A percentile compares a stretch with the other conserved stretches of the same genome.
Evolutionary conservation across 2,113 vertebrate species (phyloP).

Genomic region (Aspiorhynchus laticeps): DNA sequence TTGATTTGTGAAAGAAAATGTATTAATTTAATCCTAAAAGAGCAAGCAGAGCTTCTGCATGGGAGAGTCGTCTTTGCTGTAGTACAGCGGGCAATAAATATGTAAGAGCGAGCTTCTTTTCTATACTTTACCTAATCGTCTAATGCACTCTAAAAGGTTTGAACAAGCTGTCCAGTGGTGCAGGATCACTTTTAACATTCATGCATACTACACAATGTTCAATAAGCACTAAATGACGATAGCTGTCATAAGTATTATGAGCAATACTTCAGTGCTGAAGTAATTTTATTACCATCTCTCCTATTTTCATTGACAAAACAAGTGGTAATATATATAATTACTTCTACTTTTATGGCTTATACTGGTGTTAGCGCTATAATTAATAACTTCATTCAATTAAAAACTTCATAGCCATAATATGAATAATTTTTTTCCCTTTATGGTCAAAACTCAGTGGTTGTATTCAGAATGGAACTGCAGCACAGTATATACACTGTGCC

Average conservation of each 20-base stretch:
- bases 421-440: background rate
- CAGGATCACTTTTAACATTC: constrained; percentile 17
- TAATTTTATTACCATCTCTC: constrained; percentile 25
- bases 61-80: background rate
- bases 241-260: constrained; percentile 6
- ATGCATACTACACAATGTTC: constrained; percentile 31
- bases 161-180: constrained; percentile 31
- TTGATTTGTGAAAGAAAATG: background rate
- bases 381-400: too few species aligned
- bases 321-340: constrained; percentile 6
- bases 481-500: background rate
- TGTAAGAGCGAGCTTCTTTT: constrained; percentile 14
- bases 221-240: constrained; percentile 26
- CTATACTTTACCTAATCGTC: constrained; percentile 36
- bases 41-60: constrained; percentile 19
- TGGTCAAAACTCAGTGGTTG: background rate
- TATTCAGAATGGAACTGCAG: background rate
- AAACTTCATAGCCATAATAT: background rate
- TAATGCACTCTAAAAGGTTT: constrained; percentile 43
- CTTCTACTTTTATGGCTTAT: background rate
- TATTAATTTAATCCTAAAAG: constrained; percentile 9
- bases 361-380: background rate
- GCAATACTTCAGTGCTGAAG: background rate
- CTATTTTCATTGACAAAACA: constrained; percentile 15
- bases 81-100: background rate